Evolutionary conservation across 1,140 invertebrate genomes (phyloP), one percentile per base, ranked within the genome.

Genomic region (Heliconius hewitsoni): DNA sequence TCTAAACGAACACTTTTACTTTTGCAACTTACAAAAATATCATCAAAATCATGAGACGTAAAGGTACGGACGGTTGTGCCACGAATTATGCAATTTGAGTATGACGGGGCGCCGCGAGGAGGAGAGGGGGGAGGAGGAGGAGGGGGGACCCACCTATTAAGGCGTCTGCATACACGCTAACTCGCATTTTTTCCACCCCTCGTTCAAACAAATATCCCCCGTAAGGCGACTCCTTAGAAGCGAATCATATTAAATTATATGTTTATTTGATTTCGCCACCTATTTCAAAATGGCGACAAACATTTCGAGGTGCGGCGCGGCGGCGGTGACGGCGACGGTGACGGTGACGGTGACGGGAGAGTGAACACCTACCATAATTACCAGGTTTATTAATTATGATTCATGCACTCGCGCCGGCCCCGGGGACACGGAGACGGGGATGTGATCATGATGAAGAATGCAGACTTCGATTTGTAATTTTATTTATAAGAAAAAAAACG

Each of bases 181-280:
- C 85, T 81, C 85, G 86, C 88, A 84, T 77, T 91, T 91, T 91
- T 92, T 90, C 87, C 85, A 84, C 90, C 88, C 89, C 82, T 78
- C 81, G 70, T 79, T 27, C 85, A 81, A 74, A 75, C 89, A 52
- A 90, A 79, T 83, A 70, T 83, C 77, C 81, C 86, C 90, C 85
- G 81, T 91, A 84, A 78, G 77, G 1, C 83, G 23, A 80, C 71
- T 71, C 74, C 75, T 71, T 83, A 88, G 70, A 80, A 84, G 77
- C 81, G 70, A 90, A 72, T 42, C 78, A 90, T 87, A 92, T 94
- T 93, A 92, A 91, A 94, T 93, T 93, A 94, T 93, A 93, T 92
- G 89, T 82, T 93, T 91, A 93, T 94, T 91, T 90, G 90, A 93
- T 94, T 52, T 92, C 90, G 85, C 90, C 91, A 94, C 91, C 91